Base-by-base conservation (phyloP, 2,888 invertebrate species). In the Eupeodes latifasciatus region DNA sequence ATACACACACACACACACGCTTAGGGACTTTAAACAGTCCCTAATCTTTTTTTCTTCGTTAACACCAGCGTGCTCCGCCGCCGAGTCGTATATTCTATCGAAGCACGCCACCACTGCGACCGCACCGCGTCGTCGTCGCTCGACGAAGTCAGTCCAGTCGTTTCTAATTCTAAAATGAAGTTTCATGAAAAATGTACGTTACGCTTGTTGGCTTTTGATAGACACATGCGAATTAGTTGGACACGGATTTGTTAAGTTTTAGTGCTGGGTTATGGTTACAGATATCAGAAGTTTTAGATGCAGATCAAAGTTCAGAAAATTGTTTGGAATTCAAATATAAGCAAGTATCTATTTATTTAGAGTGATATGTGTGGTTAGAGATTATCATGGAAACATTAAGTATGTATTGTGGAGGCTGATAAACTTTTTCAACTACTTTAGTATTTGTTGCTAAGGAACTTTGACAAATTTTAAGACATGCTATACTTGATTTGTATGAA, bases 181-280 rank as follows among this genome's bases (percentile, higher is more conserved):
- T 76, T 76, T 87, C 71, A 74, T 77, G 77, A 71, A 81, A 72
- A 81, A 81, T 79, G 62, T 85, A 71, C 77, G 85, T 81, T 81
- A 88, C 88, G 88, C 88, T 85, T 75, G 88, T 85, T 85, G 85
- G 67, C 69, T 85, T 78, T 85, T 88, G 81, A 88, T 85, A 85
- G 88, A 85, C 75, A 85, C 78, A 88, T 85, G 85, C 85, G 81
- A 88, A 85, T 88, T 85, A 85, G 81, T 88, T 85, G 75, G 85
- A 81, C 88, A 88, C 88, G 88, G 88, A 78, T 78, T 78, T 78
- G 69, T 81, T 59, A 66, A 66, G 53, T 80, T 72, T 72, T 16
- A 67, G 49, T 49, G 47, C 40, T 62, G 77, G 55, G 14, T 59
- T 59, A 34, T 59, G 14, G 61, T 71, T 61, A 34, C 64, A 62